These are phyloP conservation scores for Patiria miniata DNA, from an alignment of 35 echinoderm and acorn worm genomes.

Conservation along the genomic window DNA sequence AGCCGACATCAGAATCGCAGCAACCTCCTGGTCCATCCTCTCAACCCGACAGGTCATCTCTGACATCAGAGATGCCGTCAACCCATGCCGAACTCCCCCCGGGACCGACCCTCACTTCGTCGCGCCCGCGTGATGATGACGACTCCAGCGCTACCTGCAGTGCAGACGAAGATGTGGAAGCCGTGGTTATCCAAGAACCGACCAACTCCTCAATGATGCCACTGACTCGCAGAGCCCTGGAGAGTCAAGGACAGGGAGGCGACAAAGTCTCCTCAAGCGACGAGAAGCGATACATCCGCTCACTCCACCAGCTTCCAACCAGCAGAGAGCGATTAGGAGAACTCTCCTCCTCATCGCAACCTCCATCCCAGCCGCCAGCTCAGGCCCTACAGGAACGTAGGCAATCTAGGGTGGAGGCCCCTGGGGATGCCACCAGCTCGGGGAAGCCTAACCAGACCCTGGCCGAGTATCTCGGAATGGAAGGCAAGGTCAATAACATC, in stretches of 20 bases:
- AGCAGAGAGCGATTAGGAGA: neutral
- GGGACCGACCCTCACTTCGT: neutral
- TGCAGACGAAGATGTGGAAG: constrained; percentile 77
- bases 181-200: constrained; percentile 24
- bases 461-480: constrained; percentile 38
- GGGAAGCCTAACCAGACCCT: constrained; percentile 31
- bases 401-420: neutral
- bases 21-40: neutral
- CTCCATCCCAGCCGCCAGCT: neutral
- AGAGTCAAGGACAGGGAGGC: neutral
- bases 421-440: neutral
- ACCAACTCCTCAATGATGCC: constrained; percentile 8
- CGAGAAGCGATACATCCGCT: constrained; percentile 43
- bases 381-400: constrained; percentile 15
- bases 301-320: neutral
- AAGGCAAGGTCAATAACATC: constrained; percentile 64
- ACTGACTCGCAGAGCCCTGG: neutral
- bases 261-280: constrained; percentile 87
- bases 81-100: neutral
- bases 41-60: constrained; percentile 10
- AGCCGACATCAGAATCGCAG: neutral
- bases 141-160: constrained; percentile 95
- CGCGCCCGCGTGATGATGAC: constrained; percentile 61
- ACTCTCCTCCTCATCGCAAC: neutral
- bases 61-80: neutral